Evolutionary conservation across 2,888 invertebrate genomes (phyloP).

Genomic region (Agriotes lineatus): DNA sequence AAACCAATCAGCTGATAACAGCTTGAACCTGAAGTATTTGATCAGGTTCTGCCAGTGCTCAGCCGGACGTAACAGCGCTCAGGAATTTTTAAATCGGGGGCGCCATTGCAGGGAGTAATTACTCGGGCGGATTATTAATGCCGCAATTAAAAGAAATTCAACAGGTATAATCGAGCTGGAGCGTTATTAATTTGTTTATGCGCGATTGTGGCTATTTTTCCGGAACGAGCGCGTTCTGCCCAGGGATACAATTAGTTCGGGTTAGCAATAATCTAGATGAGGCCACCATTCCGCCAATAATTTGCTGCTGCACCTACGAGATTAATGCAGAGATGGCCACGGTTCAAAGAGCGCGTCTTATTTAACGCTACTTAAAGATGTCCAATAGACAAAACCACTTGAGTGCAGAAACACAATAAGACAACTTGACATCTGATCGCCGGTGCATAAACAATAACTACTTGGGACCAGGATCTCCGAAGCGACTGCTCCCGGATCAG

Average conservation of each 20-base stretch:
- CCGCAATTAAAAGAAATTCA: conserved; percentile 20
- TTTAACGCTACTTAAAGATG: conserved; percentile 61
- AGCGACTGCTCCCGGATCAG: conserved; percentile 15
- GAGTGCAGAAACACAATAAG: conserved; percentile 58
- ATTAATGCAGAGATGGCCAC: conserved; percentile 55
- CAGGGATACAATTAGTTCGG: conserved; percentile 49
- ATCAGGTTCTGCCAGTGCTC: neutral
- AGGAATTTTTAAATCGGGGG: neutral
- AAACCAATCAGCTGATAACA: too few species aligned
- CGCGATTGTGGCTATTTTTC: conserved; percentile 12
- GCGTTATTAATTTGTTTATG: conserved; percentile 17
- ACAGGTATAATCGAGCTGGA: neutral
- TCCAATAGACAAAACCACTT: conserved; percentile 57
- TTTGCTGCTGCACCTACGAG: conserved; percentile 54
- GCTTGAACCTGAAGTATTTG: neutral
- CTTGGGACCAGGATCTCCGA: conserved; percentile 36
- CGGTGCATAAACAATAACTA: conserved; percentile 54
- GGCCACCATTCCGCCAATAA: conserved; percentile 54
- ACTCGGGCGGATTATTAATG: conserved; percentile 5
- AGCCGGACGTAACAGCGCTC: conserved; percentile 6
- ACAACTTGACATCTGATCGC: conserved; percentile 52
- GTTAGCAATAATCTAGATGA: conserved; percentile 55
- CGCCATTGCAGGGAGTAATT: conserved; percentile 1
- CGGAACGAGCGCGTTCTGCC: neutral
- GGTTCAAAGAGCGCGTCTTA: conserved; percentile 57